Base-by-base conservation (phyloP, 2,113 vertebrate genomes). In the Myotis davidii region DNA sequence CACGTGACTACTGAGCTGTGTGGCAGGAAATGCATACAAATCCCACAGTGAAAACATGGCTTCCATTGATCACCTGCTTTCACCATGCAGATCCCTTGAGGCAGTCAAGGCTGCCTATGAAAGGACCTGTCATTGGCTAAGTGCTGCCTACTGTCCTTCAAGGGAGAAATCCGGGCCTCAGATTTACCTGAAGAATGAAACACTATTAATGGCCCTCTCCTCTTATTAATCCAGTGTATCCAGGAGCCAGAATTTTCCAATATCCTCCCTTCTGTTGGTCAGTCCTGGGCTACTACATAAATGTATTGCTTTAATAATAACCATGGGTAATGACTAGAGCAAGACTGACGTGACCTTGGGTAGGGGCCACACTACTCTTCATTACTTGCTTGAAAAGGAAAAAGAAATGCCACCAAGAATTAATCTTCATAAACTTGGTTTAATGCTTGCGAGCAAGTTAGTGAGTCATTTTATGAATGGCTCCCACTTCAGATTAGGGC, bases 401-500 rank as follows among this genome's bases (percentile, higher is more conserved):
- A 93, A 96, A 85, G 89, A 92, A 92, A 96, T 92, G 42, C 96
- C 88, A 96, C 84, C 94, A 97, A 95, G 83, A 95, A 97, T 98
- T 96, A 96, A 94, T 98, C 96, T 97, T 97, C 94, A 97, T 97
- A 95, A 97, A 97, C 96, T 97, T 86, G 93, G 86, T 96, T 97
- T 97, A 98, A 98, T 98, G 97, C 96, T 97, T 98, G 91, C 20
- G 0, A 98, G 88, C 94, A 92, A 97, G 97, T 97, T 97, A 96
- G 95, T 98, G 97, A 98, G 94, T 98, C 97, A 98, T 97, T 98
- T 98, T 98, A 98, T 98, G 97, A 97, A 98, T 97, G 97, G 96
- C 96, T 98, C 96, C 94, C 34, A 37, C 95, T 97, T 98, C 97
- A 97, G 97, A 97, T 98, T 98, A 98, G 96, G 96, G 96, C 94